phyloP scores from a whole-genome alignment of 92 coral and sea anemone species.

The Palythoa grandis region DNA sequence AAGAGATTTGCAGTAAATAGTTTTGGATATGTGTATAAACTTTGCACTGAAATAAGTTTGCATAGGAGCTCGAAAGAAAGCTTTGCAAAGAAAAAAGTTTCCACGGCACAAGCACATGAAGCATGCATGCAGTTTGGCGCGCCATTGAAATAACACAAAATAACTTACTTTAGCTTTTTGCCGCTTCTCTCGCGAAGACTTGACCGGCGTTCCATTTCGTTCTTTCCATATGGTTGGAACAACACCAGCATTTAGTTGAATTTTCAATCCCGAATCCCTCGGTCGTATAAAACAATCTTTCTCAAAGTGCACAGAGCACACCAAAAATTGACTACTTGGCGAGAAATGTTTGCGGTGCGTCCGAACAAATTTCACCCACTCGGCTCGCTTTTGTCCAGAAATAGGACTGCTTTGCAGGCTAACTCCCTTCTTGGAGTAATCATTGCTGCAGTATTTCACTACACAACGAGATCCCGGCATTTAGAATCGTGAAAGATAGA shows the following conservation, averaged over 20 bases:
- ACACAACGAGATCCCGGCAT: too few species aligned
- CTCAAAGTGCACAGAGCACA: constrained; percentile 4
- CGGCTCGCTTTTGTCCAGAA: constrained; percentile 3
- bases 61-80: neutral
- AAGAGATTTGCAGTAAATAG: neutral
- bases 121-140: too few species aligned
- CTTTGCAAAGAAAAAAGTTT: neutral
- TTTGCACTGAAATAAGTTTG: neutral
- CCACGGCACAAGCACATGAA: neutral
- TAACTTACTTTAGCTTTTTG: too few species aligned
- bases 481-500: too few species aligned
- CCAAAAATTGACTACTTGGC: neutral
- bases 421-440: too few species aligned
- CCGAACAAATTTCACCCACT: constrained; percentile 1
- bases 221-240: too few species aligned
- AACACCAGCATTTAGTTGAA: neutral
- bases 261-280: neutral
- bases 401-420: too few species aligned
- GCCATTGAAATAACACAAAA: too few species aligned
- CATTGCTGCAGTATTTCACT: too few species aligned
- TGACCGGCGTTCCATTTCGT: too few species aligned
- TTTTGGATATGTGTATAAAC: neutral
- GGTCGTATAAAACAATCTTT: neutral
- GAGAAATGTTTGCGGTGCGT: neutral
- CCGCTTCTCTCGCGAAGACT: too few species aligned